phyloP scores from a whole-genome alignment of 1,140 invertebrate genomes.

The Apis mellifera region Amel_HAv3.1 CM009946.2:2221001-2221500 shows the following conservation, averaged over 20 bases:
- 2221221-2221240: not conserved
- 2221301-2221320: too few relatives aligned
- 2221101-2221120: constrained; percentile 8
- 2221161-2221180: constrained; percentile 44
- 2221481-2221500: too few relatives aligned
- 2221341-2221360: too few relatives aligned
- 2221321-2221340: too few relatives aligned
- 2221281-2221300: not conserved
- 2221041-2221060: not conserved
- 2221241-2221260: not conserved
- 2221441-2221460: too few relatives aligned
- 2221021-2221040: constrained; percentile 44
- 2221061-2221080: not conserved
- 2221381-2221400: too few relatives aligned
- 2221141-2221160: not conserved
- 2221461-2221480: too few relatives aligned
- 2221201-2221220: constrained; percentile 24
- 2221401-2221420: too few relatives aligned
- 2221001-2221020: constrained; percentile 49
- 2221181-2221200: constrained; percentile 34
- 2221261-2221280: not conserved
- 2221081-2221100: constrained; percentile 13
- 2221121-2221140: constrained; percentile 33
- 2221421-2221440: too few relatives aligned
- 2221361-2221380: too few relatives aligned